These are phyloP conservation scores for Sinocyclocheilus rhinocerous DNA, from an alignment of 2,113 vertebrate species.

Conservation along the genomic window DNA sequence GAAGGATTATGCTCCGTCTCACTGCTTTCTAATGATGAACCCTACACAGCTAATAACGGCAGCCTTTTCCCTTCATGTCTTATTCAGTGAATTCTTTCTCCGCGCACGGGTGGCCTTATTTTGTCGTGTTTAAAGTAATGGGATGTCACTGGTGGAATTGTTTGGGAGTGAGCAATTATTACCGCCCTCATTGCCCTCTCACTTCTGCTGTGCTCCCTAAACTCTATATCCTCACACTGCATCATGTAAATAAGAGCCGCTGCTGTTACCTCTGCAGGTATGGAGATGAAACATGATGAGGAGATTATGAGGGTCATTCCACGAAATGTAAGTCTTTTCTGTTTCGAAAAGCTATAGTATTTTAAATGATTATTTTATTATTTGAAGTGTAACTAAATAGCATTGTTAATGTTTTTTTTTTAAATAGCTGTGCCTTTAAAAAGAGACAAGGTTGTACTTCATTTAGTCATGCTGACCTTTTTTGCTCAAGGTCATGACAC, in stretches of 20 bases:
- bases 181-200: constrained; percentile 32
- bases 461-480: neutral
- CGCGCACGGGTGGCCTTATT: constrained; percentile 57
- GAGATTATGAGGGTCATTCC: neutral
- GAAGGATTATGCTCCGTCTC: constrained; percentile 19
- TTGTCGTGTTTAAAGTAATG: constrained; percentile 53
- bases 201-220: constrained; percentile 1
- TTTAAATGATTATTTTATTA: neutral
- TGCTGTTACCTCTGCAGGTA: neutral
- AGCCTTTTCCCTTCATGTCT: constrained; percentile 34
- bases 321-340: neutral
- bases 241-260: constrained; percentile 24
- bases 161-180: constrained; percentile 48
- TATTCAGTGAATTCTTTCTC: constrained; percentile 32
- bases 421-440: neutral
- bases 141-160: constrained; percentile 45
- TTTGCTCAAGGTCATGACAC: neutral
- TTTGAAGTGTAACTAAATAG: neutral
- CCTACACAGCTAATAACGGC: constrained; percentile 45
- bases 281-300: neutral
- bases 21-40: constrained; percentile 44
- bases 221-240: constrained; percentile 1
- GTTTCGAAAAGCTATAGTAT: neutral
- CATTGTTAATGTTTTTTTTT: neutral
- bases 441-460: too few species aligned